Base-by-base conservation (phyloP, 1,140 invertebrate genomes). In the Drosophila truncata region DNA sequence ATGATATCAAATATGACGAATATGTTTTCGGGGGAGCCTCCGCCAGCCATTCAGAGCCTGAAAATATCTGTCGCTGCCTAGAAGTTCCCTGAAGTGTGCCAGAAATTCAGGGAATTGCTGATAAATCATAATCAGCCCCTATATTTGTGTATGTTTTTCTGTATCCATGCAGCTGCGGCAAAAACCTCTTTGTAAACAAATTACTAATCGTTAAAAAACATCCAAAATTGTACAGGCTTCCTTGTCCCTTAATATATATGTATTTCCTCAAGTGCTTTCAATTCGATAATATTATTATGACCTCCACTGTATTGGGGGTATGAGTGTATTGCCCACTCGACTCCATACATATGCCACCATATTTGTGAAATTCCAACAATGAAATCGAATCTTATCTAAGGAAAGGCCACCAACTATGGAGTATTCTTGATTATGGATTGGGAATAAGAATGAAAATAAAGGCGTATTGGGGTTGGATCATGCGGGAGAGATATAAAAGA, bases 381-480 rank as follows among this genome's bases (percentile, higher is more conserved):
- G 44, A 78, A 73, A 76, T 35, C 78, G 78, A 81, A 78, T 82
- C 82, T 81, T 86, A 72, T 72, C 69, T 59, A 37, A 37, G 41
- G 10, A 58, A 41, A 72, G 66, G 35, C 42, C 25, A 3, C 3
- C 50, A 25, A 33, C 20, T 46, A 65, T 27, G 54, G 29, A n/a
- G 41, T 23, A 54, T 35, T 54, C 52, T 37, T 54, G 52, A 54
- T 37, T 37, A 54, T 37, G 52, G 29, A 59, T 70, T 71, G 41
- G 55, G 46, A 71, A 39, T 47, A 58, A 57, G 31, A 54, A 33
- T 37, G n/a, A 20, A 59, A 81, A 44, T 39, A 27, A 20, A 20
- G 18, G 58, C 69, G 55, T 20, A n/a, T 54, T 44, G 47, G 16
- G 62, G 66, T 37, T 66, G 66, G 62, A 49, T 14, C 66, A 70